These are phyloP conservation scores for Lutraria lutraria DNA, from an alignment of 2,888 invertebrate species.

Conservation along the genomic window DNA sequence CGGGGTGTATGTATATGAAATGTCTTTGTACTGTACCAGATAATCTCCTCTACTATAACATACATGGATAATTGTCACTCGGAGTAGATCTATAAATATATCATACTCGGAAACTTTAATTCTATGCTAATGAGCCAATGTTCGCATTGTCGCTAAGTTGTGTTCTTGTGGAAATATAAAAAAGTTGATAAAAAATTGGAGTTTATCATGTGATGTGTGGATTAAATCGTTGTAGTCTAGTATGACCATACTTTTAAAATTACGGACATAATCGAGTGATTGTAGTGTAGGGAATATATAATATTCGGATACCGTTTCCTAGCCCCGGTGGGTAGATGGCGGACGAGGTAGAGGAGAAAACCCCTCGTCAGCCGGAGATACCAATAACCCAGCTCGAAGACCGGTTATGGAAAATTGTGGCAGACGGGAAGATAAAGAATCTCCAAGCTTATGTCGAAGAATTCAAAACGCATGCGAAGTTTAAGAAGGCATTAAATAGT, in stretches of 20 bases:
- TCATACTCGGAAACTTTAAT: neutral
- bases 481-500: constrained; percentile 59
- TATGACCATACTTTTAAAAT: neutral
- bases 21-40: neutral
- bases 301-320: neutral
- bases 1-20: constrained; percentile 1
- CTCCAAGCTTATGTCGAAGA: constrained; percentile 61
- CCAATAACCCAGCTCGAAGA: constrained; percentile 63
- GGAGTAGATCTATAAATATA: constrained; percentile 13
- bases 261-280: neutral
- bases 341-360: constrained; percentile 25
- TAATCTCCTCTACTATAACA: neutral
- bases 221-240: neutral
- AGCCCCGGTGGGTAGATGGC: constrained; percentile 21
- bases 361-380: constrained; percentile 30
- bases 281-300: neutral
- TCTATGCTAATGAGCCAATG: neutral
- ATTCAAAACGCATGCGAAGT: constrained; percentile 52
- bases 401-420: constrained; percentile 67
- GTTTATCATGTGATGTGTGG: constrained; percentile 9
- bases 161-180: neutral
- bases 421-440: constrained; percentile 66
- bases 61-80: constrained; percentile 18
- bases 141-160: neutral
- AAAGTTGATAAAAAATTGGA: neutral